These are phyloP conservation scores for Sturmia bella DNA, from an alignment of 2,888 invertebrate genomes.

Conservation along the genomic window DNA sequence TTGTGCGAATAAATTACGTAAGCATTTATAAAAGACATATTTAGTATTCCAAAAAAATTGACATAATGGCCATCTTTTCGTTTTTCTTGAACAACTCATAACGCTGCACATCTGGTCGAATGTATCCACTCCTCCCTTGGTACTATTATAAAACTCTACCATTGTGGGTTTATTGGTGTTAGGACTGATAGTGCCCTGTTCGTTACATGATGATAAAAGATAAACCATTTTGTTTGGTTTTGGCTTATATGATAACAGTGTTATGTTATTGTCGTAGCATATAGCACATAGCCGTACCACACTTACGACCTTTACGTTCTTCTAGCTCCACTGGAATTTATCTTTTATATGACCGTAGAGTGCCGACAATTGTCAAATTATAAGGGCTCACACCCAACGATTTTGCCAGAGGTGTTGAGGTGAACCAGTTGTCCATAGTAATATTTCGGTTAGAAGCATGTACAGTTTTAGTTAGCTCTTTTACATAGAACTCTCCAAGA, in stretches of 20 bases:
- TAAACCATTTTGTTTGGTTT: not conserved
- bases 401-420: constrained; percentile 75
- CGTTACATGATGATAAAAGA: not conserved
- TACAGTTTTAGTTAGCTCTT: constrained; percentile 24
- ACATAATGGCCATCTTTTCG: constrained; percentile 29
- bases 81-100: constrained; percentile 30
- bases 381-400: constrained; percentile 74
- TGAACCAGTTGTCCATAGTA: constrained; percentile 75
- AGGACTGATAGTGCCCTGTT: not conserved
- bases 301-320: constrained; percentile 14
- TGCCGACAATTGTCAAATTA: constrained; percentile 70
- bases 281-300: constrained; percentile 26
- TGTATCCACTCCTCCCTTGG: constrained; percentile 42
- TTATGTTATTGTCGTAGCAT: constrained; percentile 33
- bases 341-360: constrained; percentile 63
- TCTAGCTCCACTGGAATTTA: constrained; percentile 36
- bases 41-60: constrained; percentile 28
- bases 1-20: constrained; percentile 34
- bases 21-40: constrained; percentile 37
- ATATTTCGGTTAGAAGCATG: constrained; percentile 65
- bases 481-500: not conserved
- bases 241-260: not conserved
- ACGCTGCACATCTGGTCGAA: constrained; percentile 38
- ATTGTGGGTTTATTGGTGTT: not conserved
- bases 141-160: constrained; percentile 48